Percentiles rank a stretch among this genome's conserved stretches.
phyloP scores from a whole-genome alignment of 2,888 invertebrate genomes.

The Phlogophora meticulosa region DNA sequence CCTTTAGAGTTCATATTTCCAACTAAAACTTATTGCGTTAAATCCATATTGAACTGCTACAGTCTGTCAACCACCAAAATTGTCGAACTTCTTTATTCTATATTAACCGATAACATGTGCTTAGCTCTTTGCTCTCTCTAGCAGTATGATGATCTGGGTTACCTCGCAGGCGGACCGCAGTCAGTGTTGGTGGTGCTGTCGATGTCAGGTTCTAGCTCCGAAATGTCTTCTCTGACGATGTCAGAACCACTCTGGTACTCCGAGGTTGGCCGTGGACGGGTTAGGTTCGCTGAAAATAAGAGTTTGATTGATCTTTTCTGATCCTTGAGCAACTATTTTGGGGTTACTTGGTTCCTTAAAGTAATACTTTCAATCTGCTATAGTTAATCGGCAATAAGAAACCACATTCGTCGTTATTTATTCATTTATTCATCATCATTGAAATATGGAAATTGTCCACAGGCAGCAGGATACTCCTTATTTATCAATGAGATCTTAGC shows the following conservation, averaged over 20 bases:
- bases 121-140: slow-evolving; percentile 52
- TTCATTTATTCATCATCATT: too few relatives aligned
- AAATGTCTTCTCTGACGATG: slow-evolving; percentile 91
- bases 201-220: slow-evolving; percentile 90
- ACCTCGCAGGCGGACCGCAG: slow-evolving; percentile 94
- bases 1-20: too few relatives aligned
- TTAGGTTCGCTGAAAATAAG: slow-evolving; percentile 80
- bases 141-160: slow-evolving; percentile 65
- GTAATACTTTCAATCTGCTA: too few relatives aligned
- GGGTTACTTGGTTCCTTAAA: too few relatives aligned
- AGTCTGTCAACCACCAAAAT: not conserved
- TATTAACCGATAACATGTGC: slow-evolving; percentile 50
- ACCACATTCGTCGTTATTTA: too few relatives aligned
- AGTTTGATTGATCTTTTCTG: not conserved
- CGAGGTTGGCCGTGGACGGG: slow-evolving; percentile 85
- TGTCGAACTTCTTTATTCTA: not conserved
- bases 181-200: slow-evolving; percentile 83
- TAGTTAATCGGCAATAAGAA: too few relatives aligned
- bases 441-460: too few relatives aligned
- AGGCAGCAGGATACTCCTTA: too few relatives aligned
- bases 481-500: too few relatives aligned
- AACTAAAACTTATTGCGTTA: too few relatives aligned
- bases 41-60: too few relatives aligned
- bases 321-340: too few relatives aligned
- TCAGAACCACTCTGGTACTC: slow-evolving; percentile 89